Base-by-base conservation (phyloP, 2,888 invertebrate species). In the Asteroscopus sphinx region DNA sequence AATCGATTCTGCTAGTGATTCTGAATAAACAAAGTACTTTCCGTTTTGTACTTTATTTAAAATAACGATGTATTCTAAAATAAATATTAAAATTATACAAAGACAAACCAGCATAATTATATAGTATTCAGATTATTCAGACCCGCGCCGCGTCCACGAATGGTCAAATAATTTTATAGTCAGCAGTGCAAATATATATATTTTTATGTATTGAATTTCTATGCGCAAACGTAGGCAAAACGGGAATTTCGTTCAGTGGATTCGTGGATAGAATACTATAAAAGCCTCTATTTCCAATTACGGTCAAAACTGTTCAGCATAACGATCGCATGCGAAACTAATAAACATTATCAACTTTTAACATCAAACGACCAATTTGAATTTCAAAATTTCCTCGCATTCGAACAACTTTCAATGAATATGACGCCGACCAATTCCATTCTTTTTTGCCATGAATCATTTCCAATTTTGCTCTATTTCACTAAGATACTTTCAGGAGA, bases 381-480 rank as follows among this genome's bases (percentile, higher is more conserved):
- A 65, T 41, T 55, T 15, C 30, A 33, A 47, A 47, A 46, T 46
- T 30, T 17, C 26, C 3, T 40, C 16, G 16, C 15, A 25, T 35
- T 12, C 41, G 46, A 39, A 37, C 13, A 45, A 42, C 2, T 49
- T 56, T 39, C 26, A 35, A 48, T 46, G 21, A 46, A 62, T 53
- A 53, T 59, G 33, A 57, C 13, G 25, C 15, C n/a, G 11, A 17
- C 15, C n/a, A 9, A 13, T 25, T 37, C 37, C 6, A 11, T 59
- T 49, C 36, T 25, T 60, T 53, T 68, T 49, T 32, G 9, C 5
- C n/a, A 26, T 39, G 36, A 61, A 51, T 62, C 48, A 56, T 68
- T 68, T 45, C 36, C 42, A 67, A 59, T 67, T 67, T 62, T 54
- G 41, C 36, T 73, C 36, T 62, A 51, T 69, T 44, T 41, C 40